phyloP scores from a whole-genome alignment of 1,140 invertebrate genomes.

The Cyclina sinensis region DNA sequence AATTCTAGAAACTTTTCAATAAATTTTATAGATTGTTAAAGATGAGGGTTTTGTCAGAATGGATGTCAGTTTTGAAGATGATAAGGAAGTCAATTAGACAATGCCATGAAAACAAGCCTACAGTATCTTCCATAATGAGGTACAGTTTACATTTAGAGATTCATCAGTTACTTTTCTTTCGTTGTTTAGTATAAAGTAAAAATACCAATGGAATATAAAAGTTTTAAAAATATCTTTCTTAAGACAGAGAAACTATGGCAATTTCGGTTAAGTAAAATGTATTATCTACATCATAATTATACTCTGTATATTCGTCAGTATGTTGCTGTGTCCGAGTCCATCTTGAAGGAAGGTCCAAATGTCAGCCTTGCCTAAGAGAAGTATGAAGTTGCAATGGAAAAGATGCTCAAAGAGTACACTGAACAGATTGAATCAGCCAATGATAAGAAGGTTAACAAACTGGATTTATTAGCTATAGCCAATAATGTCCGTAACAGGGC shows the following conservation, averaged over 20 bases:
- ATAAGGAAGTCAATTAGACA: conserved; percentile 70
- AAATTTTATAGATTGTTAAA: conserved; percentile 66
- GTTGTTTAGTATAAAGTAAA: too few relatives aligned
- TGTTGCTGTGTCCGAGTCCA: conserved; percentile 75
- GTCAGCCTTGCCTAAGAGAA: conserved; percentile 70
- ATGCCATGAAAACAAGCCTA: conserved; percentile 70
- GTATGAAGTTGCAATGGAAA: conserved; percentile 68
- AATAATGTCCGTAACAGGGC: conserved; percentile 75
- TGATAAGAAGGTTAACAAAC: conserved; percentile 42
- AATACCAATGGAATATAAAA: too few relatives aligned
- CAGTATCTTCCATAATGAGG: conserved; percentile 75
- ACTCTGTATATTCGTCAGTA: conserved; percentile 73
- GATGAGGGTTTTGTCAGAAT: conserved; percentile 77
- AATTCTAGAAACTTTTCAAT: neutral
- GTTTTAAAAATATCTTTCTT: too few relatives aligned
- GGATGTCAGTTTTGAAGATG: conserved; percentile 65
- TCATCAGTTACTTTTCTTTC: too few relatives aligned
- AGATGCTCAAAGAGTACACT: conserved; percentile 72
- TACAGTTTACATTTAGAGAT: too few relatives aligned
- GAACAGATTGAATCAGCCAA: conserved; percentile 42
- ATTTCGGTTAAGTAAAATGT: too few relatives aligned
- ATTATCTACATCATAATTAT: too few relatives aligned
- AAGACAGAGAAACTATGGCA: too few relatives aligned
- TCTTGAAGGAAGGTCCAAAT: conserved; percentile 74
- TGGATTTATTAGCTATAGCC: conserved; percentile 66